Evolutionary conservation across 2,113 vertebrate species (phyloP).

Genomic region (Tamias sibiricus): DNA sequence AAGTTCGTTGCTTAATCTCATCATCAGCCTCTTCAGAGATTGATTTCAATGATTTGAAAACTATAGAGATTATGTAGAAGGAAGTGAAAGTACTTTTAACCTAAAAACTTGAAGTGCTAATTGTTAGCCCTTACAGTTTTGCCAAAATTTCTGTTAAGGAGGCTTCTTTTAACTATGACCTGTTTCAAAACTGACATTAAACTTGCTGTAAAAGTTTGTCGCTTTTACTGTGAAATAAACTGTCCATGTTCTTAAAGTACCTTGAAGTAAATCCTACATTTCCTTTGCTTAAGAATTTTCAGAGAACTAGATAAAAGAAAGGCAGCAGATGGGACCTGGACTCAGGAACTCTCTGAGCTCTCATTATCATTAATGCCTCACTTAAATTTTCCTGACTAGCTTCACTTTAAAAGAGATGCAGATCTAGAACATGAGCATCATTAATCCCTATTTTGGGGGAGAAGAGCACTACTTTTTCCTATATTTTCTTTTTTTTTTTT

Average conservation of each 20-base stretch:
- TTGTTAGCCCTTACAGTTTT: neutral
- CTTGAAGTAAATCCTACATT: neutral
- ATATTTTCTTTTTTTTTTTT: neutral
- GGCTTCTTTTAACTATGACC: neutral
- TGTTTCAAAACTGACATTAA: constrained; percentile 9
- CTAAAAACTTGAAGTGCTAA: neutral
- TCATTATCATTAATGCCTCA: neutral
- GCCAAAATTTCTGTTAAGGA: neutral
- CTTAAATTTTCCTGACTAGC: neutral
- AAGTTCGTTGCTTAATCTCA: no score
- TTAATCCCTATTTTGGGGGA: neutral
- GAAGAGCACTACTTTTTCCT: neutral
- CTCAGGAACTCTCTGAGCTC: neutral
- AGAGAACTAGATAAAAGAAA: constrained; percentile 26
- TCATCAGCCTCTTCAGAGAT: no score
- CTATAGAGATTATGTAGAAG: neutral
- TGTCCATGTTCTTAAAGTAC: neutral
- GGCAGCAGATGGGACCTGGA: neutral
- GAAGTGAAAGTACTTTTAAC: neutral
- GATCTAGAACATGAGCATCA: neutral
- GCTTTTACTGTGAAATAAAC: neutral
- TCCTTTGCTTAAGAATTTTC: neutral
- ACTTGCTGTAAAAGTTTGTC: neutral
- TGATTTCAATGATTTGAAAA: constrained; percentile 25
- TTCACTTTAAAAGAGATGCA: neutral